Evolutionary conservation across 1,140 invertebrate species (phyloP).

Genomic region (Zaprionus inermis): DNA sequence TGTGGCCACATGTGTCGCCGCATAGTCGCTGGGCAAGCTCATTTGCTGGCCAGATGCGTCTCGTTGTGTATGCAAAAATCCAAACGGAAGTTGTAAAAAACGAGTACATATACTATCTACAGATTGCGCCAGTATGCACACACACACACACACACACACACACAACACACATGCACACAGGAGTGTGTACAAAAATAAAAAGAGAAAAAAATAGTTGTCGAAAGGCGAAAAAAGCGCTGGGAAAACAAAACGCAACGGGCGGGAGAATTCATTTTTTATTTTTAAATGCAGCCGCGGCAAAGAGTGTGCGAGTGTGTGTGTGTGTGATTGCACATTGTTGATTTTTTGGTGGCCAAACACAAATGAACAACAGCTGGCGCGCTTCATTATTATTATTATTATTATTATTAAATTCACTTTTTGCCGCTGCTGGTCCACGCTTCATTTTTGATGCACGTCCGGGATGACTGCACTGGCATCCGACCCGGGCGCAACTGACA

Average conservation of each 20-base stretch:
- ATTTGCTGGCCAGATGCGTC: constrained; percentile 62
- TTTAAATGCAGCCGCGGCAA: constrained; percentile 36
- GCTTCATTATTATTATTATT: constrained; percentile 67
- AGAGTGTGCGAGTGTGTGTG: constrained; percentile 23
- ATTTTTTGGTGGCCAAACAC: constrained; percentile 77
- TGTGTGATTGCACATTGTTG: constrained; percentile 60
- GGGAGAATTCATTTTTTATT: constrained; percentile 62
- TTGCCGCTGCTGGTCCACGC: constrained; percentile 3
- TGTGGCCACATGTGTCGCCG: constrained; percentile 78
- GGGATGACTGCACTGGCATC: background rate
- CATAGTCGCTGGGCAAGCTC: constrained; percentile 68
- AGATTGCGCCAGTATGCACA: constrained; percentile 33
- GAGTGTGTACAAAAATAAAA: constrained; percentile 30
- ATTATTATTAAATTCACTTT: constrained; percentile 28
- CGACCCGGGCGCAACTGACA: constrained; percentile 27
- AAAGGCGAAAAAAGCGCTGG: constrained; percentile 31
- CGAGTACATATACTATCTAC: constrained; percentile 54
- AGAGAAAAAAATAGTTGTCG: constrained; percentile 50
- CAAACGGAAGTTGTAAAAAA: constrained; percentile 75
- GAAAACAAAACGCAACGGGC: constrained; percentile 55
- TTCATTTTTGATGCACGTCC: constrained; percentile 27
- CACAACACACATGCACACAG: constrained; percentile 1
- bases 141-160: constrained; percentile 2
- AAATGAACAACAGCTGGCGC: constrained; percentile 67
- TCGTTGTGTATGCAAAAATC: constrained; percentile 52